A percentile compares a stretch with the other conserved stretches of the same genome.
Conservation (phyloP, 2,888 invertebrate genomes). For the Ceriagrion tenellum region DNA sequence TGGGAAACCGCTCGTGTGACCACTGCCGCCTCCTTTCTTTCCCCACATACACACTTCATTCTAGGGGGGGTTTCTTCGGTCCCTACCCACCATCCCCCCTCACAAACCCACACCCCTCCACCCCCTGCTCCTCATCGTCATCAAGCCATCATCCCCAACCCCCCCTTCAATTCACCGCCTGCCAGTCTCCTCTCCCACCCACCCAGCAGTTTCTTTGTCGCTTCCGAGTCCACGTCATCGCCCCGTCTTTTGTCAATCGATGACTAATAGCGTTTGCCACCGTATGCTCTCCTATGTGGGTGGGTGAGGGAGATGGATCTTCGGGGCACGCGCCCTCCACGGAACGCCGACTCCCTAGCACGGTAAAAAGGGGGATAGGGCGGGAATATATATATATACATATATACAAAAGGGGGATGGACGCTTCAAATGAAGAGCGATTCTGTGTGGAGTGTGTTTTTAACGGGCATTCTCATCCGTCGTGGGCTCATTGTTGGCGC, state of each 20-base stretch:
- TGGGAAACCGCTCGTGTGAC: not conserved
- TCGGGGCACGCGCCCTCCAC: not conserved
- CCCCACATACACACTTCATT: not conserved
- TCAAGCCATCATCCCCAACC: not conserved
- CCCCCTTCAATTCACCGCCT: not conserved
- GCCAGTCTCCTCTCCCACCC: not conserved
- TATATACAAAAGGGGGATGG: not conserved
- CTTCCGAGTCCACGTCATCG: conserved; percentile 44
- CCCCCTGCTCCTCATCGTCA: not conserved
- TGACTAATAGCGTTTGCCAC: conserved; percentile 49
- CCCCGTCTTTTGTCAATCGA: conserved; percentile 58
- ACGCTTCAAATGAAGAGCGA: not conserved
- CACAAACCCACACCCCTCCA: not conserved
- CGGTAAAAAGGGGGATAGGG: not conserved
- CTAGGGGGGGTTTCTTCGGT: not conserved
- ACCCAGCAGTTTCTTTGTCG: not conserved
- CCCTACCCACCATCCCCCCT: not conserved
- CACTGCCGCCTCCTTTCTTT: not conserved
- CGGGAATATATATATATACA: not conserved
- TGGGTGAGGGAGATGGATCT: not conserved
- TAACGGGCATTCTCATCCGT: conserved; percentile 20
- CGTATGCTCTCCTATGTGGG: not conserved
- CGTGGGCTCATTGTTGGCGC: not conserved
- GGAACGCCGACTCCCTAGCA: not conserved
- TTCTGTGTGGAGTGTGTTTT: not conserved